Evolutionary conservation across 2,113 vertebrate species (phyloP), one percentile per base, ranked within the genome.

Genomic region (Pygathrix nemaeus): DNA sequence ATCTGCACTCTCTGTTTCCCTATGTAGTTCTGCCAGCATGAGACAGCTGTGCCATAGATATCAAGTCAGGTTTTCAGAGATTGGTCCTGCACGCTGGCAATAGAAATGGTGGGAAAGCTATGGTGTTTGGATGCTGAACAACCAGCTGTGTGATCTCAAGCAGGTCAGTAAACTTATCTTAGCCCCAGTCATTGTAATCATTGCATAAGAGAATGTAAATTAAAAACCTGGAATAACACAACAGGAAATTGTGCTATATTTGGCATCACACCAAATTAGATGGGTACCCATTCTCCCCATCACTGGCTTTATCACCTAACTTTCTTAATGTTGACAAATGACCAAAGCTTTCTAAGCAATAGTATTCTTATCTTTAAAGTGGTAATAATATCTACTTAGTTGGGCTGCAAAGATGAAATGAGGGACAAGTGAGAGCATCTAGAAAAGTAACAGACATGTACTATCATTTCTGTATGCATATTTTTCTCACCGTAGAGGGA

Each of bases 11-110:
- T 50, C 16, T 38, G 45, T 23, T 90, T 90, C 57, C 38, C 93
- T 98, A 55, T 88, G 72, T 86, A 94, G 76, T 64, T 59, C 40
- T 97, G 97, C 96, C 96, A 97, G 83, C 30, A 2, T 0, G 0
- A 59, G 59, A 87, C 96, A 97, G 95, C 90, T 95, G 84, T 57
- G 43, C 48, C 50, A 17, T 23, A 17, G 70, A 78, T 92, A 66
- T 40, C 38, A 30, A 78, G 21, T 59, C 32, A 4, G 50, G 21
- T 25, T 52, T 72, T 38, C 40, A 84, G 61, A 66, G 59, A 43
- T 73, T 25, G 73, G 87, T 93, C 9, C n/a, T 45, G 2, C 30
- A 75, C 7, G 6, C 27, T 55, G 61, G 87, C 27, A 70, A n/a
- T 5, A 6, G 38, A 40, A 32, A 23, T 6, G 12, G 43, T 68